Base-by-base conservation (phyloP, 2,113 vertebrate genomes). In the Sprattus sprattus region DNA sequence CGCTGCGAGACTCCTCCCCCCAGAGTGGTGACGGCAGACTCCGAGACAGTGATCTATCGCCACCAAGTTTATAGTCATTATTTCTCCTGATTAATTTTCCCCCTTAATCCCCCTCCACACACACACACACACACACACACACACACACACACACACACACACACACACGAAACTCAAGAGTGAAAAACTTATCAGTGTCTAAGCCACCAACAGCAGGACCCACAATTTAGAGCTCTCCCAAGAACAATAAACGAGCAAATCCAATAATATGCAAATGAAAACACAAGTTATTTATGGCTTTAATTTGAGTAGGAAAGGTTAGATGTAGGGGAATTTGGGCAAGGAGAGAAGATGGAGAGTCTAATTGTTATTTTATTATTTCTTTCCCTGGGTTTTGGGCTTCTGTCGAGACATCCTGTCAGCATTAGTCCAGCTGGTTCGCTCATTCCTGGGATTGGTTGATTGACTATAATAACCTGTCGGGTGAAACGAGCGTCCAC, bases 201-300 rank as follows among this genome's bases (percentile, higher is more conserved):
- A 84, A 75, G 10, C 81, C 50, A 52, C n/a, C n/a, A 67, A 13
- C 64, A 67, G 64, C n/a, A 67, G 64, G 64, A 1, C 64, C 25
- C 3, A 7, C n/a, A 25, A 78, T 78, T 78, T 32, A 78, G 71
- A 78, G 71, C 71, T 15, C 71, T 32, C 45, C 46, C 81, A 81
- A 81, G 50, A 78, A 64, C 75, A 64, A 87, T 81, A 87, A 87
- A 83, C 67, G 46, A 49, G 47, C 47, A 78, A 86, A 80, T 83
- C 82, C 82, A 83, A 83, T 80, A 83, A 64, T 75, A 87, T 87
- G 82, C 75, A 87, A 87, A 87, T 86, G 67, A 52, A 60, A 44
- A 9, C 8, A 22, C 16, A 15, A 39, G 50, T 87, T 81, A 84
- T 81, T 84, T 84, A 84, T 86, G 47, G 52, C 50, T 84, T 87